Percentiles rank a stretch among this genome's conserved stretches.
These are phyloP conservation scores for Notarius quadriscutis DNA, from an alignment of 2,113 vertebrate species.

Conservation along the genomic window DNA sequence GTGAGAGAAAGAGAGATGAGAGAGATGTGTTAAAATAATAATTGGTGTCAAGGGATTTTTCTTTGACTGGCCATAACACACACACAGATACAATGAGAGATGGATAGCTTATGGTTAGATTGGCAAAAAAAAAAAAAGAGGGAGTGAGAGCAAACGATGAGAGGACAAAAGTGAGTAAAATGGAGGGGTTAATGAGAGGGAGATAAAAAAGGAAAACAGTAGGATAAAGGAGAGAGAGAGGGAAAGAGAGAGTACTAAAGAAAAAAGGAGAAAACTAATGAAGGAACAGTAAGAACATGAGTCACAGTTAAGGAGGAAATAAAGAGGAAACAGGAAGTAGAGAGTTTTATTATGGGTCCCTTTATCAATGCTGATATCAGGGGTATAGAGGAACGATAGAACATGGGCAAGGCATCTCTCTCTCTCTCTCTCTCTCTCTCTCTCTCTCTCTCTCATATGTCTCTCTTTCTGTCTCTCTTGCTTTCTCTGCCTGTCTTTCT, in stretches of 20 bases:
- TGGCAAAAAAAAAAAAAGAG: neutral
- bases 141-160: neutral
- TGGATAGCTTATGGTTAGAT: neutral
- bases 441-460: neutral
- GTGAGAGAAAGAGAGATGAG: neutral
- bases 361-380: neutral
- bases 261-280: neutral
- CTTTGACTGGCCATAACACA: conserved; percentile 25
- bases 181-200: neutral
- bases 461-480: neutral
- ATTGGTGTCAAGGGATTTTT: conserved; percentile 46
- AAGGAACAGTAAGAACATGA: neutral
- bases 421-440: neutral
- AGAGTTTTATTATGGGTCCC: neutral
- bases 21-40: conserved; percentile 33
- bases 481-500: neutral
- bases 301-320: neutral
- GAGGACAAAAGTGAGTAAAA: neutral
- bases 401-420: conserved; percentile 16
- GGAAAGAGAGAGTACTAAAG: neutral
- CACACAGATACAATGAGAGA: neutral
- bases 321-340: neutral
- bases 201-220: too few relatives aligned
- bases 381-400: conserved; percentile 34
- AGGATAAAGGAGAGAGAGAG: neutral